These are phyloP conservation scores for Augochlorella aurata DNA, from an alignment of 2,888 invertebrate genomes.

Conservation along the genomic window DNA sequence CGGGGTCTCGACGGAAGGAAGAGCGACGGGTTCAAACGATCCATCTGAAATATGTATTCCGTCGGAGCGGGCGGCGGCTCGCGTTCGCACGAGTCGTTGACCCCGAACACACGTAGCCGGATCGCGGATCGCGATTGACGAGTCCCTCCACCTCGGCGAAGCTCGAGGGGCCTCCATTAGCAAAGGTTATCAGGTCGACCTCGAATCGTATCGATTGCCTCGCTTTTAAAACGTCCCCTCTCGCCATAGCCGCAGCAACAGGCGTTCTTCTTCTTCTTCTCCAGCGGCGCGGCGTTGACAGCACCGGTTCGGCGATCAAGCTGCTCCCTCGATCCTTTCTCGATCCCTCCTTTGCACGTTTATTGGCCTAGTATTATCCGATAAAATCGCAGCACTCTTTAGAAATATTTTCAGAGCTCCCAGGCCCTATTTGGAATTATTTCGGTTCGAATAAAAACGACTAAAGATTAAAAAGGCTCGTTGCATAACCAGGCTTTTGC, in stretches of 20 bases:
- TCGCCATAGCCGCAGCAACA: conserved; percentile 44
- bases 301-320: not conserved
- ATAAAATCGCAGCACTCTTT: no score
- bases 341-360: not conserved
- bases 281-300: not conserved
- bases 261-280: conserved; percentile 2
- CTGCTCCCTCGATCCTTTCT: not conserved
- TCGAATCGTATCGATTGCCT: conserved; percentile 69
- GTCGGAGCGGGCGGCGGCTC: not conserved
- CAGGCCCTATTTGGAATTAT: no score
- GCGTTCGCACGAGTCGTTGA: conserved; percentile 60
- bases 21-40: not conserved
- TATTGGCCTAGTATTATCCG: no score
- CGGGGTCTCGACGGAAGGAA: not conserved
- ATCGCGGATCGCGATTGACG: conserved; percentile 59
- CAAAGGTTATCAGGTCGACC: conserved; percentile 72
- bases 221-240: conserved; percentile 56
- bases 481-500: no score
- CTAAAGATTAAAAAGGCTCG: no score
- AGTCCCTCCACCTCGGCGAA: conserved; percentile 51
- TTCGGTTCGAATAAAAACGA: no score
- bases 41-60: not conserved
- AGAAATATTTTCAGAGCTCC: no score
- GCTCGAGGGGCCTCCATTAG: conserved; percentile 60
- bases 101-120: conserved; percentile 55